phyloP scores from a whole-genome alignment of 2,113 vertebrate species.

The Candoia aspera region DNA sequence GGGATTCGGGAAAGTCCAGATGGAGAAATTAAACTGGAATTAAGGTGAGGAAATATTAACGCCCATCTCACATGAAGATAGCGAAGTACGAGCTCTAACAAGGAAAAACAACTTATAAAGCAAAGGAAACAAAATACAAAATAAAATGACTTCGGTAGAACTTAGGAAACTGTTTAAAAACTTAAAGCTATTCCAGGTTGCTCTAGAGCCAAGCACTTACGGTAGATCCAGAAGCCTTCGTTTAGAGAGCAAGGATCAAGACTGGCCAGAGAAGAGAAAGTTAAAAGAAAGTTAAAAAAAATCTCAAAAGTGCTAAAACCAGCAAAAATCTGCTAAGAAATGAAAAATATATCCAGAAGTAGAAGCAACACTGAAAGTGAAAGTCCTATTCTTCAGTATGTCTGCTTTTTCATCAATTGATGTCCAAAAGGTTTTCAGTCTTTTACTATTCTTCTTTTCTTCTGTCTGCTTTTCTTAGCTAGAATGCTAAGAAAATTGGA shows the following conservation, averaged over 20 bases:
- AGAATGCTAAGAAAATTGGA: neutral
- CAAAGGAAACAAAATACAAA: no score
- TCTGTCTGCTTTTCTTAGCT: neutral
- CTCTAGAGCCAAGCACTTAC: neutral
- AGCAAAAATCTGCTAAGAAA: neutral
- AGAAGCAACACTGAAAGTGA: neutral
- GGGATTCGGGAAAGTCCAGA: no score
- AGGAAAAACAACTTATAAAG: no score
- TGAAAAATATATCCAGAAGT: no score
- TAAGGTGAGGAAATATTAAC: no score
- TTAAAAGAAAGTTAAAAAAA: neutral
- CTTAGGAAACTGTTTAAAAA: no score
- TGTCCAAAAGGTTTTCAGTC: neutral
- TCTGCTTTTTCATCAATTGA: neutral
- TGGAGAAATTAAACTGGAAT: no score
- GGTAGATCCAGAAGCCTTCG: neutral
- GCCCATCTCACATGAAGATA: no score
- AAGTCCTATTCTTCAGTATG: neutral
- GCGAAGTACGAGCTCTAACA: no score
- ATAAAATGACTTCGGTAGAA: no score
- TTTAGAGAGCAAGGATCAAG: neutral
- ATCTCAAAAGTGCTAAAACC: neutral
- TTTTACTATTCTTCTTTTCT: neutral
- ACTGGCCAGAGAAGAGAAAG: neutral
- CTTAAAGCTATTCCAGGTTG: neutral